Evolutionary conservation across 2,113 vertebrate species (phyloP).

Genomic region (Butorides virescens): DNA sequence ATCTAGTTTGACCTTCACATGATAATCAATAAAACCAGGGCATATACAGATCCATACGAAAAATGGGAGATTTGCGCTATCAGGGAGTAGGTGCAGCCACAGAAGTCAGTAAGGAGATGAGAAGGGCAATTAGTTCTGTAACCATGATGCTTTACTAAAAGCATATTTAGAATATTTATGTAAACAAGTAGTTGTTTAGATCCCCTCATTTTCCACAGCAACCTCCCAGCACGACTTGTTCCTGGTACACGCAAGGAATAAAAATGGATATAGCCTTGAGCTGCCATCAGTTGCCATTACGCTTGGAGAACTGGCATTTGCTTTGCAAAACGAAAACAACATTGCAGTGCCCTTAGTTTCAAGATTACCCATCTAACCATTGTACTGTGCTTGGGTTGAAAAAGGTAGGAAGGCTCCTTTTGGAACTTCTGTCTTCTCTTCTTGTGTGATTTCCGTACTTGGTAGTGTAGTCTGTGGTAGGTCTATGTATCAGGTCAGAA

Average conservation of each 20-base stretch:
- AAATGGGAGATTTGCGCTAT: background rate
- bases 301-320: conserved; percentile 21
- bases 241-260: background rate
- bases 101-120: background rate
- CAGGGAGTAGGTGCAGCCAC: background rate
- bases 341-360: background rate
- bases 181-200: conserved; percentile 14
- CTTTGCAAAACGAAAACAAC: conserved; percentile 23
- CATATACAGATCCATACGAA: background rate
- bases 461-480: background rate
- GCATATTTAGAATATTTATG: background rate
- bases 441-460: background rate
- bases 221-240: background rate
- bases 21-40: background rate
- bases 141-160: background rate
- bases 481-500: background rate
- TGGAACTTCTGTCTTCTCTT: background rate
- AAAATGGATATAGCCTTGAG: conserved; percentile 40
- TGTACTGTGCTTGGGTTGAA: background rate
- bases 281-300: conserved; percentile 24
- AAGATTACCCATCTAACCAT: background rate
- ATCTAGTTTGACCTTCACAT: background rate
- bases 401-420: background rate
- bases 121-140: background rate
- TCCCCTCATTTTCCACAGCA: background rate